Conservation (phyloP, 1,140 invertebrate genomes). For the Acyrthosiphon pisum region DNA sequence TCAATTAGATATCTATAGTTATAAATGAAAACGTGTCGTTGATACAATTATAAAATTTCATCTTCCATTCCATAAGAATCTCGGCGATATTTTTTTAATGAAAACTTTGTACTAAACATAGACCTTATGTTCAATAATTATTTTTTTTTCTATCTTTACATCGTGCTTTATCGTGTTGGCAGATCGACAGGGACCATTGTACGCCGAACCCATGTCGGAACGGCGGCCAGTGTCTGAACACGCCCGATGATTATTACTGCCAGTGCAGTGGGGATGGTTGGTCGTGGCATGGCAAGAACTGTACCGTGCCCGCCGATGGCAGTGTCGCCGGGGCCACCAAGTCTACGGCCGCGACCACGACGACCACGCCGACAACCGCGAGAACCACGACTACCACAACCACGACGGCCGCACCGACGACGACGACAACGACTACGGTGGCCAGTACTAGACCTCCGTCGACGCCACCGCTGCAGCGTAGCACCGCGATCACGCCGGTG, state of each 20-base stretch:
- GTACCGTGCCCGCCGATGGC: slow-evolving; percentile 69
- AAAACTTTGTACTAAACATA: neutral
- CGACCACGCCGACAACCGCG: neutral
- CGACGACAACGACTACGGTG: neutral
- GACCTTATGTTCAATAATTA: neutral
- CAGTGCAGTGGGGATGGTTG: slow-evolving; percentile 72
- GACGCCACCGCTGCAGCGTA: neutral
- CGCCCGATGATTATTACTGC: slow-evolving; percentile 86
- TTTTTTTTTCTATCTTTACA: neutral
- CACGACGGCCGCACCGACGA: neutral
- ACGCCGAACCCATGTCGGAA: slow-evolving; percentile 83
- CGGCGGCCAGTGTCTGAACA: slow-evolving; percentile 81
- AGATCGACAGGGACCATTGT: slow-evolving; percentile 84
- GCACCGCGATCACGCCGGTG: neutral
- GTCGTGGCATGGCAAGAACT: slow-evolving; percentile 89
- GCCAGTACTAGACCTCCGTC: neutral
- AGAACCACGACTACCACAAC: neutral
- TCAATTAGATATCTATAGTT: too few species aligned
- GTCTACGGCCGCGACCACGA: slow-evolving; percentile 61
- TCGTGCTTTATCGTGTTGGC: slow-evolving; percentile 52
- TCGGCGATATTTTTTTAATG: neutral
- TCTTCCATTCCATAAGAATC: neutral
- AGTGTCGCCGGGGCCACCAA: slow-evolving; percentile 66
- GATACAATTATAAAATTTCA: neutral
- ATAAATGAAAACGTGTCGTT: too few species aligned